phyloP scores from a whole-genome alignment of 2,888 invertebrate species.

The Gymnoscelis rufifasciata region DNA sequence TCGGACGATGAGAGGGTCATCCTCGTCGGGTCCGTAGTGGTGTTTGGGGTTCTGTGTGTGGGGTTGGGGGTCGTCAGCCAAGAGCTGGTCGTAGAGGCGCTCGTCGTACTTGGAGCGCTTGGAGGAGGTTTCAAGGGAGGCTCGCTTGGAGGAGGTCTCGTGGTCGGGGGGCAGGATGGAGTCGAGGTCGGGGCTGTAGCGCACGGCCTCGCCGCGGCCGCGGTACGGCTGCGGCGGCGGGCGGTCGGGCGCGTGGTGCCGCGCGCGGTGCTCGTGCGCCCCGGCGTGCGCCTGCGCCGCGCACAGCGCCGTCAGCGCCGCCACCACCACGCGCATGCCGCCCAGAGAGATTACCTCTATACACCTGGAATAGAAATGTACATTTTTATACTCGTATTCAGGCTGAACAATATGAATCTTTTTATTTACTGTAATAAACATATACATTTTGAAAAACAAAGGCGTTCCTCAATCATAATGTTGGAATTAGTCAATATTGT shows the following conservation, averaged over 20 bases:
- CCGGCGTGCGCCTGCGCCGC: conserved; percentile 69
- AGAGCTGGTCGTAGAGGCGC: conserved; percentile 58
- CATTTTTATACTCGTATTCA: too few species aligned
- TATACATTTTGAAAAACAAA: too few species aligned
- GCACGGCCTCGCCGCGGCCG: conserved; percentile 77
- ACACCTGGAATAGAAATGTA: conserved; percentile 54
- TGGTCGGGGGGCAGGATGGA: conserved; percentile 72
- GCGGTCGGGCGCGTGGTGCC: conserved; percentile 72
- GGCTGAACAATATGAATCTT: too few species aligned
- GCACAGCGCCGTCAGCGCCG: conserved; percentile 51
- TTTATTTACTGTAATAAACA: too few species aligned
- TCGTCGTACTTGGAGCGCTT: conserved; percentile 64
- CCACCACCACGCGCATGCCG: conserved; percentile 74
- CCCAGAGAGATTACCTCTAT: conserved; percentile 61
- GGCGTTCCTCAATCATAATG: too few species aligned
- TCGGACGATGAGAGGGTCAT: conserved; percentile 86
- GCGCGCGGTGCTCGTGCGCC: conserved; percentile 73
- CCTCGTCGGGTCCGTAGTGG: conserved; percentile 70
- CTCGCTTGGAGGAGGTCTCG: conserved; percentile 65
- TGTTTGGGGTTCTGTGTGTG: conserved; percentile 20
- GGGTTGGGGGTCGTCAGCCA: conserved; percentile 61
- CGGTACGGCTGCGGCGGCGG: conserved; percentile 70
- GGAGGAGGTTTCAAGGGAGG: conserved; percentile 62
- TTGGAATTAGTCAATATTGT: too few species aligned
- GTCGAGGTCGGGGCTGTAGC: conserved; percentile 76